Conservation (phyloP, 2,113 vertebrate species). For the Lampris incognitus region DNA sequence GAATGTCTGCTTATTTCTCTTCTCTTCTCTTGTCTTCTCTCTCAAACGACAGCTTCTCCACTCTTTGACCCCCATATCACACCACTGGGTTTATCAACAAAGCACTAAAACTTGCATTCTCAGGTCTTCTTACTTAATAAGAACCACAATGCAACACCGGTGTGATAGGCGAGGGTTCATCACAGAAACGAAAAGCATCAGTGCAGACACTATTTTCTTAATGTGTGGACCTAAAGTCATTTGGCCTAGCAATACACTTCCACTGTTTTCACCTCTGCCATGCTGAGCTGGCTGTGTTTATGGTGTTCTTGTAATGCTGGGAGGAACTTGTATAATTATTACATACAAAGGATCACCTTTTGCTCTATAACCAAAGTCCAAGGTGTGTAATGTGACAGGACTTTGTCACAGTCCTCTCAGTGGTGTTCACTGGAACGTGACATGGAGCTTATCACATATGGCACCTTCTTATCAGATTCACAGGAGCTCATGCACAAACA, state of each 20-base stretch:
- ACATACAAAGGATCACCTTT: constrained; percentile 63
- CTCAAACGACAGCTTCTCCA: constrained; percentile 34
- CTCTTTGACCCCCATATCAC: constrained; percentile 35
- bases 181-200: background rate
- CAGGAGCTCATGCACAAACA: constrained; percentile 62
- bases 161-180: constrained; percentile 5
- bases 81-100: constrained; percentile 14
- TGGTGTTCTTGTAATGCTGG: constrained; percentile 43
- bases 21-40: constrained; percentile 30
- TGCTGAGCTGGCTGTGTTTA: constrained; percentile 36
- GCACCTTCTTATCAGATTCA: constrained; percentile 67
- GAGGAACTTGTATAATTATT: constrained; percentile 75
- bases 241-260: background rate
- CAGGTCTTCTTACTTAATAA: background rate
- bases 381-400: constrained; percentile 66
- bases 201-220: background rate
- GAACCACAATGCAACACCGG: background rate
- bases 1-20: constrained; percentile 18
- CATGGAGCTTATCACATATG: constrained; percentile 65
- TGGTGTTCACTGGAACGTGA: constrained; percentile 73
- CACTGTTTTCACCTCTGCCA: constrained; percentile 20
- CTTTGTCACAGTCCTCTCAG: constrained; percentile 67
- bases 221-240: constrained; percentile 8
- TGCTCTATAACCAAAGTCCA: constrained; percentile 73
- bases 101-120: constrained; percentile 19